Base-by-base conservation (phyloP, 2,888 invertebrate genomes). In the Itoplectis maculator region DNA sequence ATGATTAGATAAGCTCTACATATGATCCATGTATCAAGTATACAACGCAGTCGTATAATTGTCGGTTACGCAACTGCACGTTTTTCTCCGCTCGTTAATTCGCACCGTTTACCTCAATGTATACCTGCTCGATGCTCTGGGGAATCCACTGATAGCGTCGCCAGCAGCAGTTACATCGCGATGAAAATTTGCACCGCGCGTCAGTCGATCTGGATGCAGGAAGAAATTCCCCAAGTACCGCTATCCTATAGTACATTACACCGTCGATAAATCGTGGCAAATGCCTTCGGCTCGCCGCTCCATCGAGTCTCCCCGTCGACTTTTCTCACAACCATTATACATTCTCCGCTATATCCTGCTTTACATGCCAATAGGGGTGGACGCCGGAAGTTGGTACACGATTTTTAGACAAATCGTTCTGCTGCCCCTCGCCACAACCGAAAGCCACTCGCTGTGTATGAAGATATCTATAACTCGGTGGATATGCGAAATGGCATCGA, bases 331-430 rank as follows among this genome's bases (percentile, higher is more conserved):
- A 85, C 86, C 83, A 83, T 86, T 88, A 86, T 87, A 83, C 85
- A 75, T 65, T 6, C 18, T 59, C 59, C 15, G 15, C 8, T 61
- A 61, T 23, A 35, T 37, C 8, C 37, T 23, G 23, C 63, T 75
- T 66, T 81, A 56, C 70, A 69, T 29, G 20, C 40, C 65, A 76
- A 75, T 81, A 72, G 72, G 37, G 47, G 42, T 63, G 75, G 35
- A 82, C 86, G 85, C 84, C 83, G 86, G 80, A 89, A 88, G 87
- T 89, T 89, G 84, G 65, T 72, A 79, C 49, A 79, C 84, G 84
- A 89, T 88, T 89, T 82, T 88, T 84, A 87, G 88, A 89, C 87
- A 88, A 89, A 89, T 89, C 86, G 89, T 82, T 82, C 61, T 29
- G 49, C 65, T 63, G 82, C 83, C 84, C 81, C 85, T 45, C 65